Base-by-base conservation (phyloP, 2,888 invertebrate genomes). In the Lottia gigantea region DNA sequence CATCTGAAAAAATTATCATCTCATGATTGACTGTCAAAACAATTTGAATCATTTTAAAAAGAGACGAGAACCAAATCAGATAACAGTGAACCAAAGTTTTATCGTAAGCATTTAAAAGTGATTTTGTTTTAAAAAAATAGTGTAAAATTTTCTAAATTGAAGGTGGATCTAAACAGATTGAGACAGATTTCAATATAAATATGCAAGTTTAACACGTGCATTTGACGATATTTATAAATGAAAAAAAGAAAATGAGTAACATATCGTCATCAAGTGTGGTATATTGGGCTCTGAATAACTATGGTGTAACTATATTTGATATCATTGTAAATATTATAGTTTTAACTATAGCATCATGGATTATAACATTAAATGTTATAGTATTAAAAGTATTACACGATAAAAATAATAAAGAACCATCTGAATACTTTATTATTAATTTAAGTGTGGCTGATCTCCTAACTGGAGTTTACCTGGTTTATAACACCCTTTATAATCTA, bases 281-380 rank as follows among this genome's bases (percentile, higher is more conserved):
- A 23, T 55, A 55, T 55, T 55, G 55, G 55, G 55, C 55, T 19
- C 23, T 55, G 23, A 55, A 55, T 14, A 14, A 55, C 23, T 55
- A 55, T 55, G 55, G 55, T 14, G 55, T 55, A 14, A 55, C 55
- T 23, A 23, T 55, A 23, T 55, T 55, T 55, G 55, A 55, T 23
- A 55, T 55, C 11, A 55, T 55, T 23, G 23, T 23, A 55, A 55
- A 55, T 23, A 11, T 55, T 2, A 23, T 55, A 23, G 23, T 55
- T 23, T 23, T 55, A 55, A 23, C 23, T 23, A 55, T 55, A 23
- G 55, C 55, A 11, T 55, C 14, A 11, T 55, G 55, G 55, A 55
- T 55, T 55, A 55, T 55, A 19, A 12, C 15, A 6, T 23, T 55
- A 2, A 55, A 55, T 55, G 4, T 55, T 23, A 19, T 23, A 12